Evolutionary conservation across 2,797 vertebrate genomes (phyloP), one percentile per base, ranked within the genome.

Genomic region (Spinus olivaceus): DNA sequence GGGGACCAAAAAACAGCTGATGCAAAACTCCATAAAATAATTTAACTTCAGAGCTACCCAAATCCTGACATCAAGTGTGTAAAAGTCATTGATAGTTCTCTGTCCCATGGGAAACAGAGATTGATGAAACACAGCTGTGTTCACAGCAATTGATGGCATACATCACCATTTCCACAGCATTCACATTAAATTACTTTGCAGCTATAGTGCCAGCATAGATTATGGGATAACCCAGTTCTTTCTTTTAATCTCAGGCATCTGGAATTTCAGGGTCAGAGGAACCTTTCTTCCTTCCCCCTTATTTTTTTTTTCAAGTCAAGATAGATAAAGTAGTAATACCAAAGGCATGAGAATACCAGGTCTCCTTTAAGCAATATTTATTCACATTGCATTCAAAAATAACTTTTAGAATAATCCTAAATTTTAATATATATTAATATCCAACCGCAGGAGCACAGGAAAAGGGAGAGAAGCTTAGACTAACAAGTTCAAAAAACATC

Each of bases 91-190:
- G 92, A 93, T 91, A 78, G 81, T 69, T 92, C 81, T 90, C 78
- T 46, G 78, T 84, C 80, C 90, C 79, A 76, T 74, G 85, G 87
- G 81, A 91, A 96, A 90, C 57, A 94, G 81, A 96, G 87, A 94
- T 25, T 95, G 92, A 97, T 94, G 83, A 96, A 94, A 94, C 90
- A 92, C 95, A 97, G 88, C 92, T 98, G 96, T 91, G 85, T 90
- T 96, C 88, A 94, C 94, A 90, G 94, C 80, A 74, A 92, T 53
- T 89, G 83, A 93, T 92, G 88, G 77, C 67, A 83, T 90, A 90
- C 74, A 94, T 94, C 95, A 96, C 63, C 60, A 84, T 96, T 86
- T 90, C 82, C 90, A 94, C 78, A 90, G 88, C 91, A 72, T 67
- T 95, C 94, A 94, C 89, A 74, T 94, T 89, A 96, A 96, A 94